phyloP scores from a whole-genome alignment of 2,113 vertebrate species.

The Heterocephalus glaber region DNA sequence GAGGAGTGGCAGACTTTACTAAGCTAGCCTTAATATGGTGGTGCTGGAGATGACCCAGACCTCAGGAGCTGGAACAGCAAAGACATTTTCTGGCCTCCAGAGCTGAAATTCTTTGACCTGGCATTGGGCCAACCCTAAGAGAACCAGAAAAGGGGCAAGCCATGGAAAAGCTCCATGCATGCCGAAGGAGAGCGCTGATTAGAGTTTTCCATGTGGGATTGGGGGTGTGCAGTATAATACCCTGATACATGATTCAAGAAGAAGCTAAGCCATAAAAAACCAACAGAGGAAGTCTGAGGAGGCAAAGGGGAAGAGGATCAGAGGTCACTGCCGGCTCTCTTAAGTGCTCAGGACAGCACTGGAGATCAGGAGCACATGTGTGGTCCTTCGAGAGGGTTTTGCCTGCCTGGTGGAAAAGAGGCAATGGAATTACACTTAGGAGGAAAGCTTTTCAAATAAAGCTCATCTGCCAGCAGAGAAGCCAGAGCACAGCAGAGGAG shows the following conservation, averaged over 20 bases:
- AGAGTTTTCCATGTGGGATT: conserved; percentile 50
- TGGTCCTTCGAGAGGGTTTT: conserved; percentile 22
- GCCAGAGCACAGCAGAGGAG: not conserved
- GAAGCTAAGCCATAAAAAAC: conserved; percentile 9
- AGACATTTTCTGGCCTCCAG: not conserved
- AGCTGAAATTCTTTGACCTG: conserved; percentile 12
- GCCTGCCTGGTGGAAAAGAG: conserved; percentile 47
- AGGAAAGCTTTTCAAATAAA: conserved; percentile 55
- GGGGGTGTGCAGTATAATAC: not conserved
- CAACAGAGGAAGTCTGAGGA: not conserved
- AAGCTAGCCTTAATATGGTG: conserved; percentile 34
- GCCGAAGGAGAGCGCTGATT: conserved; percentile 53
- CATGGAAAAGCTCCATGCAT: conserved; percentile 31
- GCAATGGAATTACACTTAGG: conserved; percentile 43
- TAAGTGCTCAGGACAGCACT: not conserved
- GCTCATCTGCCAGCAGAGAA: not conserved
- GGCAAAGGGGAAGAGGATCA: not conserved
- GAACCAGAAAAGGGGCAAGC: conserved; percentile 37
- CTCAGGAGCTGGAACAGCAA: conserved; percentile 41
- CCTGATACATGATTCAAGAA: conserved; percentile 11
- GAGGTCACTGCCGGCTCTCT: not conserved
- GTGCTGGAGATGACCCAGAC: conserved; percentile 42
- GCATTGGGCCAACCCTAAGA: not conserved
- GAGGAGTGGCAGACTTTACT: not conserved
- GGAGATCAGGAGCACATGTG: not conserved